Base-by-base conservation (phyloP, 1,140 invertebrate species). In the Drosophila tristis region DNA sequence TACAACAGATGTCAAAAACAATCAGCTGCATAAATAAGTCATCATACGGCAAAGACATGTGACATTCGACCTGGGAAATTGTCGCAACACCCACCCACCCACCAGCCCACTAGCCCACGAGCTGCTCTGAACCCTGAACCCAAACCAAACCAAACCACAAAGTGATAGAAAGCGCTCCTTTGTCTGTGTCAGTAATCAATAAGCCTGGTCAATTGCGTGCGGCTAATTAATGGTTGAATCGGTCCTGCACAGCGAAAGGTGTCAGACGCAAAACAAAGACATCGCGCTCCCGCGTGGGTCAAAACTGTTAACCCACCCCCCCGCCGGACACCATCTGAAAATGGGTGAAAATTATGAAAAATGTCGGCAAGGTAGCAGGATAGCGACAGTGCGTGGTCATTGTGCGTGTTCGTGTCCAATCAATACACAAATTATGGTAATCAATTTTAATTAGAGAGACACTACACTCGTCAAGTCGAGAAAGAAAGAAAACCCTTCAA, bases 351-450 rank as follows among this genome's bases (percentile, higher is more conserved):
- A 79, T 79, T 65, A 72, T 64, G 70, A 50, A 64, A 50, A 42
- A 57, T 61, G 26, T 49, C 62, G 29, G 31, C n/a, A 53, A 31
- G 15, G 44, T 50, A 51, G 49, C 13, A n/a, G 23, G 15, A 20
- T 16, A 23, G 47, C 9, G 39, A 64, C 15, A 64, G 25, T 50
- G 74, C 60, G n/a, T 77, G 81, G 63, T 65, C 67, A 68, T 45
- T 68, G 75, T 89, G 84, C 84, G 20, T 20, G 20, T 20, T 20
- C 25, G 31, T 25, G 54, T 51, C 58, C 79, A 77, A 87, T 87
- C 84, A 89, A 87, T 87, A 89, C 44, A 62, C 53, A 71, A 89
- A 87, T 84, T 87, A 89, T 84, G 71, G 79, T 89, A 87, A 87
- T 87, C 84, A 87, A 87, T 87, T 87, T 89, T 89, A 87, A 87